A percentile compares a stretch with the other conserved stretches of the same genome.
phyloP scores from a whole-genome alignment of 2,113 vertebrate genomes.

The Corythaeola cristata region DNA sequence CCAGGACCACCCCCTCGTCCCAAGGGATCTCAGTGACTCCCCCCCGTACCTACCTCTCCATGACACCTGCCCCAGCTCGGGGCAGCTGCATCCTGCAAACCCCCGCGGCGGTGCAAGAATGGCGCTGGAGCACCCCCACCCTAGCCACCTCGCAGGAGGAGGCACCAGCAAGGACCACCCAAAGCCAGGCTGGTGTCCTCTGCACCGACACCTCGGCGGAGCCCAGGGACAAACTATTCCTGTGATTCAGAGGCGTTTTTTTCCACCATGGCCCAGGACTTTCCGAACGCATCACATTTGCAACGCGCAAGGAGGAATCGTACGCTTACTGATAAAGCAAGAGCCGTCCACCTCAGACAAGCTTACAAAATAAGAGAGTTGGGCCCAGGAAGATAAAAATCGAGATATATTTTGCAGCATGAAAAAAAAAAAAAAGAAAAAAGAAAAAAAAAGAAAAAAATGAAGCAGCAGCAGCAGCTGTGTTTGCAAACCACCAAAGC shows the following conservation, averaged over 20 bases:
- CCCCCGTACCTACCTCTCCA: neutral
- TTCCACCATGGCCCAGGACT: neutral
- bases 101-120: rapidly evolving
- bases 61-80: neutral
- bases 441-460: neutral
- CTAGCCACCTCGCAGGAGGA: rapidly evolving
- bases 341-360: constrained; percentile 16
- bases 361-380: constrained; percentile 58
- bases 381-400: constrained; percentile 58
- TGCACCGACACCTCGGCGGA: neutral
- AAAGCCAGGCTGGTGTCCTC: neutral
- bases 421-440: neutral
- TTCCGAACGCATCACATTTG: rapidly evolving
- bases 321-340: neutral
- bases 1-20: neutral
- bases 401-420: constrained; percentile 62
- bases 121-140: neutral
- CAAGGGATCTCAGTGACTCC: neutral
- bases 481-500: constrained; percentile 62
- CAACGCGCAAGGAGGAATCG: neutral
- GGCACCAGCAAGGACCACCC: neutral
- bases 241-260: neutral
- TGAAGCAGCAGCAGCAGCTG: constrained; percentile 24
- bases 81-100: neutral
- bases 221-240: neutral